These are phyloP conservation scores for Thaumetopoea pityocampa DNA, from an alignment of 1,140 invertebrate species.

Conservation along the genomic window DNA sequence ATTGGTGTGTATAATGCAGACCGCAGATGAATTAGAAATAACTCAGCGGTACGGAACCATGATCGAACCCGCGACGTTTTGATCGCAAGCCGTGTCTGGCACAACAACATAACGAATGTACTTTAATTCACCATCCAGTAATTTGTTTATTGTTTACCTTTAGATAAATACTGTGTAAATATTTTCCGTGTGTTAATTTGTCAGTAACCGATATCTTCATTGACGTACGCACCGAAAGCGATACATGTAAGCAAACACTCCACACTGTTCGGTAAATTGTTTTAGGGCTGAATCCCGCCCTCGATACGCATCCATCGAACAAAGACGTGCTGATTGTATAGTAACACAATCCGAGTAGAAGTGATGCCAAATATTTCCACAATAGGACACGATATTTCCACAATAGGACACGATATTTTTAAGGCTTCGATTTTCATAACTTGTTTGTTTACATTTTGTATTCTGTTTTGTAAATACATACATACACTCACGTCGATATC, in stretches of 20 bases:
- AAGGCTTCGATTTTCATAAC: too few species aligned
- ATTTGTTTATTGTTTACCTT: background rate
- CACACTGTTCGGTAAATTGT: slow-evolving; percentile 28
- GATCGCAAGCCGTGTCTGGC: too few species aligned
- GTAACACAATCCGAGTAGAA: slow-evolving; percentile 46
- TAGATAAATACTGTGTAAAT: slow-evolving; percentile 22
- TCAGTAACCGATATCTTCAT: slow-evolving; percentile 35
- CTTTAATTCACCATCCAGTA: background rate
- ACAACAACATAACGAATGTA: too few species aligned
- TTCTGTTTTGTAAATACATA: too few species aligned
- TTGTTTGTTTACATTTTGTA: too few species aligned
- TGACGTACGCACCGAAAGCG: slow-evolving; percentile 33
- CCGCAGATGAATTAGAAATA: too few species aligned
- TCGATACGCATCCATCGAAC: slow-evolving; percentile 43
- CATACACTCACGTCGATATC: too few species aligned
- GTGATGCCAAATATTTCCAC: slow-evolving; percentile 8
- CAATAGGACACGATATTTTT: too few species aligned
- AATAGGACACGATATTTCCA: background rate
- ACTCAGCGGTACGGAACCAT: too few species aligned
- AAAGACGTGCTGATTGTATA: slow-evolving; percentile 53
- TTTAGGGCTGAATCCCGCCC: slow-evolving; percentile 25
- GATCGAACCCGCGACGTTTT: too few species aligned
- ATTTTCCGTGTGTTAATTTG: slow-evolving; percentile 37
- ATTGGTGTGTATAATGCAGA: too few species aligned
- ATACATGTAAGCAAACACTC: slow-evolving; percentile 34